A percentile compares a stretch with the other conserved stretches of the same genome.
These are phyloP conservation scores for Hemibates koningsi DNA, from an alignment of 2,113 vertebrate genomes.

Conservation along the genomic window DNA sequence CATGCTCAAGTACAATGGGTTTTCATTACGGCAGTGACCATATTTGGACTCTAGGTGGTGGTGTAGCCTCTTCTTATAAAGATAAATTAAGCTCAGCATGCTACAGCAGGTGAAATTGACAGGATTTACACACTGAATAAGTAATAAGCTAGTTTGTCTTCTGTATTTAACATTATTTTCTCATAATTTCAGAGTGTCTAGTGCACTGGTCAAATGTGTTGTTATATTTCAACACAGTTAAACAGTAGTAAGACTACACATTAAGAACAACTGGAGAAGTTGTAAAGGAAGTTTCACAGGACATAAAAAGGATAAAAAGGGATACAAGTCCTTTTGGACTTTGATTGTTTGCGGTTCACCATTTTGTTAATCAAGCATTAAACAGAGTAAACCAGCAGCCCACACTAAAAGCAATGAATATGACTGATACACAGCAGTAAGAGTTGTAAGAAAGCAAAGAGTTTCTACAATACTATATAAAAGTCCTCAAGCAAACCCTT, in stretches of 20 bases:
- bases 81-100: not conserved
- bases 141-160: not conserved
- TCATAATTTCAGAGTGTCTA: not conserved
- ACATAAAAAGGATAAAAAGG: not conserved
- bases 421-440: not conserved
- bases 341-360: not conserved
- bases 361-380: not conserved
- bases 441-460: not conserved
- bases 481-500: not conserved
- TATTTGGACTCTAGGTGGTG: not conserved
- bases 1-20: not conserved
- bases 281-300: not conserved
- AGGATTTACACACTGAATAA: not conserved
- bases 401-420: not conserved
- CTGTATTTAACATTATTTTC: not conserved
- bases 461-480: accelerated
- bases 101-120: not conserved
- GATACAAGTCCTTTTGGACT: not conserved
- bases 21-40: accelerated
- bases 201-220: not conserved
- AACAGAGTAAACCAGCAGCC: not conserved
- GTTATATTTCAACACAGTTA: not conserved
- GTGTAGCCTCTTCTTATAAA: not conserved
- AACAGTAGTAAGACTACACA: not conserved
- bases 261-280: not conserved